phyloP scores from a whole-genome alignment of 2,888 invertebrate species.

The Erebia epiphron region DNA sequence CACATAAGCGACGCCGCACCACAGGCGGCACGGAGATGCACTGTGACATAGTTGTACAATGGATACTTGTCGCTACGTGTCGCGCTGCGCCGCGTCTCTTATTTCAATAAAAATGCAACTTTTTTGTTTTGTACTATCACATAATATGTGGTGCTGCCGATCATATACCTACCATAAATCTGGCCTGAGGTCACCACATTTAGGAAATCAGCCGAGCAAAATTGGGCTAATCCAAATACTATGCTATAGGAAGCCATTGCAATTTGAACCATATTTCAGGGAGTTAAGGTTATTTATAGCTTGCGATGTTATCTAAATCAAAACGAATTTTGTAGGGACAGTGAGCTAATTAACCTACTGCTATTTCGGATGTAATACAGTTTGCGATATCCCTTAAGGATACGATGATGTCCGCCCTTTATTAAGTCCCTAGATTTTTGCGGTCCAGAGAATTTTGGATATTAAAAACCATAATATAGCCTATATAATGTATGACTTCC shows the following conservation, averaged over 20 bases:
- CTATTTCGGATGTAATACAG: conserved; percentile 45
- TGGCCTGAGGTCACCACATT: conserved; percentile 32
- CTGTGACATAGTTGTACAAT: no score
- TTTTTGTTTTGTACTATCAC: not conserved
- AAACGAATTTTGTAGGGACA: conserved; percentile 46
- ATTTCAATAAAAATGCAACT: no score
- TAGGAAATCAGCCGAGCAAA: conserved; percentile 41
- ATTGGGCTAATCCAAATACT: conserved; percentile 44
- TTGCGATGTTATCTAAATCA: conserved; percentile 34
- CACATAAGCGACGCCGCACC: no score
- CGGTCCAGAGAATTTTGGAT: conserved; percentile 8
- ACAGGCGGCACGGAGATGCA: no score
- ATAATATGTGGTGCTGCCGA: not conserved
- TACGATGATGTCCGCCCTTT: conserved; percentile 41
- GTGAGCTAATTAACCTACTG: conserved; percentile 53
- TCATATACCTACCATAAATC: conserved; percentile 8
- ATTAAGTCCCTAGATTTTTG: conserved; percentile 38
- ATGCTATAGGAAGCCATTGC: conserved; percentile 5
- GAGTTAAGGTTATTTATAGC: conserved; percentile 34
- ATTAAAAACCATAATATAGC: not conserved
- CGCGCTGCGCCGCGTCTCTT: no score
- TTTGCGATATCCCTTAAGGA: conserved; percentile 46
- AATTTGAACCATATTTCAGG: conserved; percentile 31
- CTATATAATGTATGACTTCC: no score
- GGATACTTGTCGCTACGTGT: no score